These are phyloP conservation scores for Momotus momota DNA, from an alignment of 2,797 vertebrate genomes.

Conservation along the genomic window DNA sequence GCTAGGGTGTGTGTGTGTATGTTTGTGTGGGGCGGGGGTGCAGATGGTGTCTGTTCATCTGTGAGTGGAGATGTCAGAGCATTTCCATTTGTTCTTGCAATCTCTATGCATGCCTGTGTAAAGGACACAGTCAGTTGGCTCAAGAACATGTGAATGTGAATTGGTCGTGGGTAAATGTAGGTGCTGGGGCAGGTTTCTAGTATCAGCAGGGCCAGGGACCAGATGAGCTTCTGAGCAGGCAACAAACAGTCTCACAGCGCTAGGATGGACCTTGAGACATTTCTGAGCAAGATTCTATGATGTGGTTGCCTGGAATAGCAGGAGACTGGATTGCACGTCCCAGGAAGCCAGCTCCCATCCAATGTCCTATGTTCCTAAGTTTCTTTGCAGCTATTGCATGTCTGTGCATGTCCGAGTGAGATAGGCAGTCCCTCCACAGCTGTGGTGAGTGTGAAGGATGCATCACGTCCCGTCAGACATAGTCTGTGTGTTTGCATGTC, in stretches of 20 bases:
- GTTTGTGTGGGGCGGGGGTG: neutral
- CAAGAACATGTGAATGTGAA: neutral
- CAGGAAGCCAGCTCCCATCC: neutral
- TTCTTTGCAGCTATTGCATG: slow-evolving; percentile 25
- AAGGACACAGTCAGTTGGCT: neutral
- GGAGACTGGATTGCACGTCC: neutral
- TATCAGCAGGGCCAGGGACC: neutral
- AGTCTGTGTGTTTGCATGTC: neutral
- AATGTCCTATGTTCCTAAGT: neutral
- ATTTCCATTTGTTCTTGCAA: neutral
- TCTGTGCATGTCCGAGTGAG: fast-evolving
- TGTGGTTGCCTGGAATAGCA: slow-evolving; percentile 29
- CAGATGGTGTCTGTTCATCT: neutral
- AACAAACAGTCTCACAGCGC: neutral
- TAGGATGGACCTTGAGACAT: neutral
- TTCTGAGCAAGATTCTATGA: neutral
- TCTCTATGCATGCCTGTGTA: fast-evolving
- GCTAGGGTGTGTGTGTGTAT: fast-evolving
- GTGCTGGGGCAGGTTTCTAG: neutral
- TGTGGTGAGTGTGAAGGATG: neutral
- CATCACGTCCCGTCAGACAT: fast-evolving
- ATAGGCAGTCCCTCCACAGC: neutral
- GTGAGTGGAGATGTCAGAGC: neutral
- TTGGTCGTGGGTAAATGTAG: neutral
- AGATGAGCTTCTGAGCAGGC: neutral